Base-by-base conservation (phyloP, 2,797 vertebrate species). In the Tragelaphus oryx region DNA sequence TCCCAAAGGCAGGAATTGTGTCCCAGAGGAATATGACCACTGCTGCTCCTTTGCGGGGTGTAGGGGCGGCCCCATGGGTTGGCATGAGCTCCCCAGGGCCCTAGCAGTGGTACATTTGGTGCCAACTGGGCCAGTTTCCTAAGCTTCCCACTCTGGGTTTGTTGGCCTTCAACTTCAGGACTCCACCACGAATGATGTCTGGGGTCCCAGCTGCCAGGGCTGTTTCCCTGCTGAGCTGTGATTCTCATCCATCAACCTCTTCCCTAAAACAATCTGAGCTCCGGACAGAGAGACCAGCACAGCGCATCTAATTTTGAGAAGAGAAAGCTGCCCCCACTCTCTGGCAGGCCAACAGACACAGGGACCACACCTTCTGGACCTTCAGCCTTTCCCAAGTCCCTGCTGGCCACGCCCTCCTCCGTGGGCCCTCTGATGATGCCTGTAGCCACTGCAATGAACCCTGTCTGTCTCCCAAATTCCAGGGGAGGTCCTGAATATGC, bases 401-500 rank as follows among this genome's bases (percentile, higher is more conserved):
- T 3, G n/a, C 44, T 33, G 50, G 17, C 50, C 52, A 14, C 1
- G 0, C 41, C 55, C 13, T 26, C 41, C 13, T 10, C 41, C 2
- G 0, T 2, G 3, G 60, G 33, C 37, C 18, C 20, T n/a, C 3
- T 6, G 2, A 5, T 5, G 37, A 13, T 8, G 54, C 50, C 4
- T 6, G 7, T 33, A 20, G n/a, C 17, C 52, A 4, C 52, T 37
- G 9, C 1, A 2, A 18, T 2, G 24, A 60, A 18, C 20, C 26
- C 41, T 22, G 81, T n/a, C 57, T 22, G 10, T 26, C 33, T 50
- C 30, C 46, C 59, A 52, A 4, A 8, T 16, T 48, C n/a, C 48
- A 16, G 0, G 1, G 33, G 10, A 16, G 12, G 4, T 8, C 41
- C 26, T 8, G 26, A n/a, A 28, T 16, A 7, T 9, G 71, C 16